Base-by-base conservation (phyloP, 2,113 vertebrate genomes). In the Pionites leucogaster region DNA sequence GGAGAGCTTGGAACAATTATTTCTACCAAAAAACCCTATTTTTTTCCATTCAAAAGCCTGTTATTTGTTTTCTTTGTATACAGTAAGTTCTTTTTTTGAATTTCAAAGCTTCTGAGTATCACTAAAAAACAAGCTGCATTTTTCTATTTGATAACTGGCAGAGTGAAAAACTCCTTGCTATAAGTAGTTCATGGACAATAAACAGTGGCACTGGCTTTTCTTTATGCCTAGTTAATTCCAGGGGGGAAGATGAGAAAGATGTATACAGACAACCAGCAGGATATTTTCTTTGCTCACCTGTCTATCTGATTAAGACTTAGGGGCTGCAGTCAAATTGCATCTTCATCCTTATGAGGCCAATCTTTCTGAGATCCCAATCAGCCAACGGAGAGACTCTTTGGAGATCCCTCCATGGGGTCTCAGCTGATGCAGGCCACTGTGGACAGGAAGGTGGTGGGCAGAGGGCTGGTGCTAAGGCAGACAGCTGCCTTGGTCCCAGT, bases 71-170 rank as follows among this genome's bases (percentile, higher is more conserved):
- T 50, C 39, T 95, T 93, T 68, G 18, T 24, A 74, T 42, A 49
- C n/a, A 74, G 42, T 10, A 77, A 75, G 10, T 74, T 20, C 13
- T 76, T 83, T 83, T 12, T 82, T 94, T 81, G 29, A 22, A 81
- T 93, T 94, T 93, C 69, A 91, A 86, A 84, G 28, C 10, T 81
- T 84, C 65, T 50, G 47, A 82, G 18, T 49, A 44, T 50, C 16
- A 42, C 33, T 41, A 13, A 80, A 80, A 70, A 78, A 8, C 9
- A 50, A 75, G 17, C 5, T 88, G 7, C 37, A 72, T 14, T 41
- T 22, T 88, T 80, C 44, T 15, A 47, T 80, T 79, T 88, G 52
- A 74, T n/a, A 69, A 86, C 76, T 33, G 29, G 14, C 41, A 64
- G 27, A 29, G 16, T 62, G 35, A 25, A 91, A 89, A 91, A 16